Base-by-base conservation (phyloP, 2,888 invertebrate species). In the Cecidostiba fungosa region DNA sequence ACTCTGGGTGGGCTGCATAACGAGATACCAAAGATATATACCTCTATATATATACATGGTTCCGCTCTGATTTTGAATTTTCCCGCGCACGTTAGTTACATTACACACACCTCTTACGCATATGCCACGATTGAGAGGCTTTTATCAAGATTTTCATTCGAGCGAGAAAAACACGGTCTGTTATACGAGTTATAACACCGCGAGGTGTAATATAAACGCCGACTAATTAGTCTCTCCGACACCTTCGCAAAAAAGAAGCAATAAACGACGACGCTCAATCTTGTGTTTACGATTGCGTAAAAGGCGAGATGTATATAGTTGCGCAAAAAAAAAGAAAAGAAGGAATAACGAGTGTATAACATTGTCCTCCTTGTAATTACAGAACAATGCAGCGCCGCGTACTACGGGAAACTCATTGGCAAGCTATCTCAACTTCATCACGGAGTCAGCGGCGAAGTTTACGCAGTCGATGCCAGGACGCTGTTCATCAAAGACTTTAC, bases 391-490 rank as follows among this genome's bases (percentile, higher is more conserved):
- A 91, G 92, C 89, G 95, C 93, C 86, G 94, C 94, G 88, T 97
- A 97, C 94, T 95, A 95, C 92, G 98, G 97, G 88, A 96, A 96
- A 94, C 96, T 96, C 92, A 94, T 98, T 88, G 98, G 97, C 85
- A 94, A 96, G 91, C 95, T 98, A 89, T 96, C 96, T 77, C 95
- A 96, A 93, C 94, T 97, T 89, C 96, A 98, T 93, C 98, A 98
- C 93, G 97, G 96, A 89, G 97, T 98, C 89, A 96, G 96, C 88
- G 98, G 98, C 14, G 96, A 96, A 91, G 97, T 98, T 82, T 98
- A 95, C 93, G 98, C 97, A 6, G 97, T 98, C 0, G 98, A 98
- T 94, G 96, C 97, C 78, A 95, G 97, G 90, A 98, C 98, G 78
- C 94, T 98, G 85, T 97, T 97, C 94, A 95, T 98, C 90, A 96